phyloP scores from a whole-genome alignment of 2,888 invertebrate species.

The Spodoptera exigua region DNA sequence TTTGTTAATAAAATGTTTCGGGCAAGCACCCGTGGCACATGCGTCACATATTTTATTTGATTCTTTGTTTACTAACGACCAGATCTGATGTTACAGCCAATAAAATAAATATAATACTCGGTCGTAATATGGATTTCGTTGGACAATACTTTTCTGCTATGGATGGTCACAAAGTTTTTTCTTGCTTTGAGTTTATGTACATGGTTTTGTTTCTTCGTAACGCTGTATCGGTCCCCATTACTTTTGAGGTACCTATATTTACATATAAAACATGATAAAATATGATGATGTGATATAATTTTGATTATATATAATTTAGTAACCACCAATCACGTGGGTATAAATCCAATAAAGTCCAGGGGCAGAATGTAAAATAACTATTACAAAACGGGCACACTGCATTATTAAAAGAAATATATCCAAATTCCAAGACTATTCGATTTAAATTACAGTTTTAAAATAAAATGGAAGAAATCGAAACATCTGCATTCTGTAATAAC shows the following conservation, averaged over 20 bases:
- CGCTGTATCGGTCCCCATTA: background rate
- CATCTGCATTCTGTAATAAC: slow-evolving; percentile 47
- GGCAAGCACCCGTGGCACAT: slow-evolving; percentile 48
- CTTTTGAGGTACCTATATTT: too few relatives aligned
- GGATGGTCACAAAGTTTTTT: slow-evolving; percentile 2
- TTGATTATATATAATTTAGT: too few relatives aligned
- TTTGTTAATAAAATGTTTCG: slow-evolving; percentile 67
- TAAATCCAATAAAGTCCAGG: too few relatives aligned
- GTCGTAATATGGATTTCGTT: slow-evolving; percentile 28
- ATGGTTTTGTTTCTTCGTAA: background rate
- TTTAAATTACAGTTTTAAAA: slow-evolving; percentile 31
- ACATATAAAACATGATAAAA: too few relatives aligned
- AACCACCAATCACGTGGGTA: too few relatives aligned
- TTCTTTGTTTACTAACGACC: slow-evolving; percentile 62
- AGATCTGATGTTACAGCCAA: slow-evolving; percentile 46
- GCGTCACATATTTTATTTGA: slow-evolving; percentile 55
- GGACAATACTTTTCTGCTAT: slow-evolving; percentile 7
- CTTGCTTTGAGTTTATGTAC: background rate
- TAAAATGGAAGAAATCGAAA: slow-evolving; percentile 26
- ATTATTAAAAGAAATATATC: slow-evolving; percentile 16
- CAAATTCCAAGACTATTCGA: slow-evolving; percentile 43
- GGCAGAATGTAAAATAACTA: too few relatives aligned
- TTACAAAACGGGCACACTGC: too few relatives aligned
- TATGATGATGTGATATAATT: too few relatives aligned
- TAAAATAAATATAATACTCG: slow-evolving; percentile 47